phyloP scores from a whole-genome alignment of 2,113 vertebrate species.

The Gopherus evgoodei region DNA sequence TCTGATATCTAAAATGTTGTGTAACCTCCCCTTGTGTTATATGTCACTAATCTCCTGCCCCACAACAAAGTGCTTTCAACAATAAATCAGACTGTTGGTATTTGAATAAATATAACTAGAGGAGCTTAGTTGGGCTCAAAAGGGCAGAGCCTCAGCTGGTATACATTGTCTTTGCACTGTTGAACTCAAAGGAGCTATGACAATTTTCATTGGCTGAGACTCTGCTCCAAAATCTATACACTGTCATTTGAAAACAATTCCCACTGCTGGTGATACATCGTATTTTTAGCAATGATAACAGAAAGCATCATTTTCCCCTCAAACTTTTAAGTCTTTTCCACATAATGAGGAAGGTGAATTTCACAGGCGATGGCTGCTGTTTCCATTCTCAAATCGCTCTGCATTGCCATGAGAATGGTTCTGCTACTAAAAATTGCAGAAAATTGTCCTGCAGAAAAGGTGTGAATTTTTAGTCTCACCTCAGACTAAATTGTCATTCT shows the following conservation, averaged over 20 bases:
- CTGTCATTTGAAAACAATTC: not conserved
- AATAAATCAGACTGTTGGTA: not conserved
- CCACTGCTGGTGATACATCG: accelerated
- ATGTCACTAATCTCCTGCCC: not conserved
- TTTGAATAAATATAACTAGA: not conserved
- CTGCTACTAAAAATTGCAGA: not conserved
- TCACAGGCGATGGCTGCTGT: not conserved
- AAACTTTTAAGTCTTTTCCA: not conserved
- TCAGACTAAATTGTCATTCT: not conserved
- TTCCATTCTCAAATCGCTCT: not conserved
- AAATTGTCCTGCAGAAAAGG: not conserved
- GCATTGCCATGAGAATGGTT: not conserved
- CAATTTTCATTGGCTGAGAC: not conserved
- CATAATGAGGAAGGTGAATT: not conserved
- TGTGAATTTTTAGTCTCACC: not conserved
- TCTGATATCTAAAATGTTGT: conserved; percentile 23
- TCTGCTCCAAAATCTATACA: not conserved
- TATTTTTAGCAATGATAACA: not conserved
- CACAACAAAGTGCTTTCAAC: not conserved
- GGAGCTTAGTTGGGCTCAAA: not conserved
- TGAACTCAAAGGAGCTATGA: not conserved
- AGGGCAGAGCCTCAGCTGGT: not conserved
- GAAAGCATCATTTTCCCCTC: not conserved
- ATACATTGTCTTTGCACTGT: not conserved
- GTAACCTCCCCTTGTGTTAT: not conserved